phyloP scores from a whole-genome alignment of 37 sponge, comb jelly and placozoan species.

The Beroe forskalii region DNA sequence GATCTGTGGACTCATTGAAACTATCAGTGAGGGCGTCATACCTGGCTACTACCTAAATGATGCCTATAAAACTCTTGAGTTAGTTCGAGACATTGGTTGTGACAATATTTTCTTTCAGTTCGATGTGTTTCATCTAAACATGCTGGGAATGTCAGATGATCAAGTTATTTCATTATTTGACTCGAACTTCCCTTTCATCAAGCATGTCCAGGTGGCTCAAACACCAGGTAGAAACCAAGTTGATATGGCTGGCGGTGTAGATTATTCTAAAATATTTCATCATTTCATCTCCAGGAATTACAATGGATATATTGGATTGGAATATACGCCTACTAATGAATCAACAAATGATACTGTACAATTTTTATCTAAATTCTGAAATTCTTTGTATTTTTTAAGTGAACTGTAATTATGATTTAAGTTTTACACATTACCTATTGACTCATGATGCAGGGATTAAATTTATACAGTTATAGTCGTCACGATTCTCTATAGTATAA shows the following conservation, averaged over 20 bases:
- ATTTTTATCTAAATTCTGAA: slow-evolving; percentile 25
- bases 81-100: not conserved
- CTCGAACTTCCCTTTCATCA: not conserved
- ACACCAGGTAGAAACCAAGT: slow-evolving; percentile 28
- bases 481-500: no score
- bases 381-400: no score
- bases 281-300: not conserved
- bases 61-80: not conserved
- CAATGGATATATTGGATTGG: slow-evolving; percentile 23
- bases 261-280: not conserved
- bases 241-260: not conserved
- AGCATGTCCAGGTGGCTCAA: slow-evolving; percentile 49
- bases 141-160: not conserved
- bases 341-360: not conserved
- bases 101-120: slow-evolving; percentile 33
- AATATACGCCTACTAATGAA: not conserved
- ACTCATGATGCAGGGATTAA: no score
- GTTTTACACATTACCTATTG: no score
- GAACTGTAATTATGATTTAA: no score
- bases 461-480: no score
- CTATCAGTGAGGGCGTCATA: slow-evolving; percentile 20
- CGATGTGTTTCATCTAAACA: slow-evolving; percentile 31
- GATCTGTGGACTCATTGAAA: slow-evolving; percentile 22
- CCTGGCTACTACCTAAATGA: slow-evolving; percentile 23
- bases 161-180: not conserved